Evolutionary conservation across 2,797 vertebrate species (phyloP), one percentile per base, ranked within the genome.

Genomic region (Manis crassicaudata): DNA sequence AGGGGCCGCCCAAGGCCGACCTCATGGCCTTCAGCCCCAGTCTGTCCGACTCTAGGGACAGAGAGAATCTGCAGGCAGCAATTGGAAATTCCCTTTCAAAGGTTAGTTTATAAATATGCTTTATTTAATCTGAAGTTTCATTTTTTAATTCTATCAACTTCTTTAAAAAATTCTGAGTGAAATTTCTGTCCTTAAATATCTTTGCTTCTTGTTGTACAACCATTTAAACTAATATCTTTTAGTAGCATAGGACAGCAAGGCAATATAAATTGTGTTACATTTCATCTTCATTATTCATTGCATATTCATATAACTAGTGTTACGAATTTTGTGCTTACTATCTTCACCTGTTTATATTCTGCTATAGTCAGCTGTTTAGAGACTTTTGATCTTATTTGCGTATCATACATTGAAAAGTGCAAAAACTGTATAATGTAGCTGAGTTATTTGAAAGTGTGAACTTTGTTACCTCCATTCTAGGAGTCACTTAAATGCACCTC

Each of bases 21-120:
- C 94, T 95, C 76, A 95, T 95, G 99, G 67, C 99, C 98, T 7
- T 99, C 99, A 21, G 99, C 99, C 65, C 98, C 98, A 1, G 99
- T 98, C 3, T 99, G 37, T 40, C 94, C 54, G 96, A 96, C 18
- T 95, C 94, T 60, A 91, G 91, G 12, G 93, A 96, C n/a, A 94
- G 58, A 92, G 93, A 82, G 2, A 67, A 94, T 29, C 97, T 92
- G 63, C 75, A 83, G 23, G 70, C 82, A 63, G 37, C 23, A 25
- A 50, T 46, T n/a, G 65, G 32, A 20, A 80, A 94, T 27, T 92
- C 72, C 29, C 54, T 83, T 58, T 35, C 52, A 63, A 96, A 98
- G 96, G 96, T 97, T 79, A 96, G 96, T 97, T 79, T 90, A n/a
- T 70, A 43, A 62, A 77, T 65, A 88, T 52, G 0, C 0, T 63